Evolutionary conservation across 2,797 vertebrate species (phyloP).

Genomic region (Channallabes apus): DNA sequence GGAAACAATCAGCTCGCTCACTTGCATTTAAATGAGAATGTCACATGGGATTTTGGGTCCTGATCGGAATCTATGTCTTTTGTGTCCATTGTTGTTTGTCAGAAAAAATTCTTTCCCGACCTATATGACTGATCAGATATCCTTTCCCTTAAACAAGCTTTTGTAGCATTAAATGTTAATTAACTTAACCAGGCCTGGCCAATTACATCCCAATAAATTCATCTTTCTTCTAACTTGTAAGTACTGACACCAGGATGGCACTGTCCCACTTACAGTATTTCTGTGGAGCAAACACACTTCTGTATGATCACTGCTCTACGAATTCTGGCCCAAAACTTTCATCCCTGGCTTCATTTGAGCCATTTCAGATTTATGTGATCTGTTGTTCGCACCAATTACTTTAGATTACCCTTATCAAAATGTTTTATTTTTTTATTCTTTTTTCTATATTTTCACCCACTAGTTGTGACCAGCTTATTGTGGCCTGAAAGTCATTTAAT

Average conservation of each 20-base stretch:
- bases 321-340: not conserved
- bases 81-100: not conserved
- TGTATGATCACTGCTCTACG: not conserved
- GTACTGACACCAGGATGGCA: not conserved
- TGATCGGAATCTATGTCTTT: not conserved
- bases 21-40: not conserved
- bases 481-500: not conserved
- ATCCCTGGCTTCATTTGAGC: not conserved
- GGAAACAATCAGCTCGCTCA: slow-evolving; percentile 9
- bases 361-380: not conserved
- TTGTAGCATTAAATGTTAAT: not conserved
- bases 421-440: too few relatives aligned
- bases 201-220: not conserved
- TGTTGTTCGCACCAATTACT: not conserved
- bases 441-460: not conserved
- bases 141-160: not conserved
- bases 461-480: not conserved
- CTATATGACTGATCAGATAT: not conserved
- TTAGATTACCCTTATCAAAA: not conserved
- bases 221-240: not conserved
- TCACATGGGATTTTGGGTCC: not conserved
- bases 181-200: not conserved
- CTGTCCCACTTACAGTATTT: not conserved
- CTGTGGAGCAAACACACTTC: not conserved
- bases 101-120: not conserved